These are phyloP conservation scores for Fregata magnificens DNA, from an alignment of 2,113 vertebrate species.

Conservation along the genomic window DNA sequence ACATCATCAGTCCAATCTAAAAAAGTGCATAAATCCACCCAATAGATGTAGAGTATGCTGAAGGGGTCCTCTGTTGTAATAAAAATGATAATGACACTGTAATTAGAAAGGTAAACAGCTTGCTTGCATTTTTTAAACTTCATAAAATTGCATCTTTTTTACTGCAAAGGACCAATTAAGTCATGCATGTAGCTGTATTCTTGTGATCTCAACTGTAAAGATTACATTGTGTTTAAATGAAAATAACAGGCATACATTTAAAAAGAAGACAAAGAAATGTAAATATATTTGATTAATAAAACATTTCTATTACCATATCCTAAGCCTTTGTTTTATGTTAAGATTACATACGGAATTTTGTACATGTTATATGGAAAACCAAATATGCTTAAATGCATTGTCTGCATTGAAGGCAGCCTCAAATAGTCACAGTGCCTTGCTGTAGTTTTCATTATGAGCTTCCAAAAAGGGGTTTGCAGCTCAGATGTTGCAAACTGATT, in stretches of 20 bases:
- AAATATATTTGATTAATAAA: slow-evolving; percentile 78
- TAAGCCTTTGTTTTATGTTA: not conserved
- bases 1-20: not conserved
- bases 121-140: slow-evolving; percentile 46
- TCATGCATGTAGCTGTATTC: slow-evolving; percentile 68
- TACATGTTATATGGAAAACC: not conserved
- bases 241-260: slow-evolving; percentile 54
- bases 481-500: not conserved
- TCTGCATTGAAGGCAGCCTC: not conserved
- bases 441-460: not conserved
- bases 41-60: not conserved
- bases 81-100: not conserved
- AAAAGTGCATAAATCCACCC: not conserved
- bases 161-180: slow-evolving; percentile 59
- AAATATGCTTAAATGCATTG: not conserved
- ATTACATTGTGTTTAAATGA: slow-evolving; percentile 63
- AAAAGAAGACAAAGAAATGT: slow-evolving; percentile 60
- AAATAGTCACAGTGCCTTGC: not conserved
- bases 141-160: slow-evolving; percentile 40
- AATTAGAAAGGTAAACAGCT: slow-evolving; percentile 27
- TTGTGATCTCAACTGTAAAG: slow-evolving; percentile 54
- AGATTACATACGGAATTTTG: not conserved
- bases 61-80: not conserved
- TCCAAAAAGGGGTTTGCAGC: not conserved
- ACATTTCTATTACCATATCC: slow-evolving; percentile 51